phyloP scores from a whole-genome alignment of 2,797 vertebrate genomes.

The Yasuhikotakia modesta region DNA sequence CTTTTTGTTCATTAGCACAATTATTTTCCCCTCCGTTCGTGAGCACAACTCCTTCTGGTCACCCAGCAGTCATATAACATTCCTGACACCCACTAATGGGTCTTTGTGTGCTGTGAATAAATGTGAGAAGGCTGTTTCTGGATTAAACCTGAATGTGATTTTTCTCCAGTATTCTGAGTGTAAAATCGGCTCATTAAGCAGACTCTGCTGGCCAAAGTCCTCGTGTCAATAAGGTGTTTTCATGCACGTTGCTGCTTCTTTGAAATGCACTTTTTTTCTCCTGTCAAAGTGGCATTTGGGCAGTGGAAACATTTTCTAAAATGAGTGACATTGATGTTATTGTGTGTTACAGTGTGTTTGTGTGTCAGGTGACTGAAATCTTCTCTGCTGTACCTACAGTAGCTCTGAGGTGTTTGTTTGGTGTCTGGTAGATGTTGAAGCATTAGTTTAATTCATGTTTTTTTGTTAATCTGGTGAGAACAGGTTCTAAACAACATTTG shows the following conservation, averaged over 20 bases:
- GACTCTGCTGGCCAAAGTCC: conserved; percentile 22
- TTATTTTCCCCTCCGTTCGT: conserved; percentile 29
- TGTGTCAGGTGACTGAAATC: conserved; percentile 15
- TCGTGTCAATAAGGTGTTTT: conserved; percentile 29
- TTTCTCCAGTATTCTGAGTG: conserved; percentile 36
- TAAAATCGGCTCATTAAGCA: conserved; percentile 40
- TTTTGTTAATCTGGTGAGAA: too few species aligned
- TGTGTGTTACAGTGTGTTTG: neutral
- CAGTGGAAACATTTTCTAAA: conserved; percentile 3
- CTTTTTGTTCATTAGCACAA: conserved; percentile 39
- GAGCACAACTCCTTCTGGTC: conserved; percentile 37
- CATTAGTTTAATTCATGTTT: too few species aligned
- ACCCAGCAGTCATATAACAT: conserved; percentile 42
- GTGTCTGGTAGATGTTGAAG: neutral
- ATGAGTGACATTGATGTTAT: conserved; percentile 10
- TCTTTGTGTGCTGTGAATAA: conserved; percentile 42
- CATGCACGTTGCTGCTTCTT: neutral
- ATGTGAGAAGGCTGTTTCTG: conserved; percentile 49
- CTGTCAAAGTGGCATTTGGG: neutral
- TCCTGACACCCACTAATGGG: conserved; percentile 44
- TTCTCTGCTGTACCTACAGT: conserved; percentile 1
- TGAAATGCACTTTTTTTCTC: neutral
- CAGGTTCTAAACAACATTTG: too few species aligned
- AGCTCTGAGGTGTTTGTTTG: neutral
- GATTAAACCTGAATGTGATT: conserved; percentile 40